phyloP scores from a whole-genome alignment of 2,888 invertebrate species.

The Coleophora deauratella region DNA sequence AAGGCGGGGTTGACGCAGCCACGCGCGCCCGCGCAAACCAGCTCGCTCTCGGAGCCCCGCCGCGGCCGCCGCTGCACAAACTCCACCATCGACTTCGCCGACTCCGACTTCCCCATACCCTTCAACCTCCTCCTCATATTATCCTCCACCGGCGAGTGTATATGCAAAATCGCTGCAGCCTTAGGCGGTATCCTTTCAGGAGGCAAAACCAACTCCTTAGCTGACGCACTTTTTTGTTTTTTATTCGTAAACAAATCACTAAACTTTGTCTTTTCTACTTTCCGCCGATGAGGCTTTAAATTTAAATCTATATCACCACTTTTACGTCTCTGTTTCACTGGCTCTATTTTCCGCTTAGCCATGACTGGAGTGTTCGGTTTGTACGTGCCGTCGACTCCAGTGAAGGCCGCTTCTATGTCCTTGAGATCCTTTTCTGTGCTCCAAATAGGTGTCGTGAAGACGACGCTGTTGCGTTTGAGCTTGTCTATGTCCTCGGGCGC shows the following conservation, averaged over 20 bases:
- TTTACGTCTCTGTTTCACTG: conserved; percentile 45
- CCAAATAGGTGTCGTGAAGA: conserved; percentile 55
- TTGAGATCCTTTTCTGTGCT: conserved; percentile 55
- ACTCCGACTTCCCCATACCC: conserved; percentile 55
- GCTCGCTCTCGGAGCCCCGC: conserved; percentile 64
- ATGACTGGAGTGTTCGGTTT: conserved; percentile 62
- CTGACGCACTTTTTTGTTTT: conserved; percentile 56
- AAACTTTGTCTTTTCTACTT: conserved; percentile 61
- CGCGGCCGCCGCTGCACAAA: conserved; percentile 41
- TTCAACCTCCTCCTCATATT: conserved; percentile 55
- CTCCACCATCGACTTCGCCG: conserved; percentile 50
- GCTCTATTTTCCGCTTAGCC: conserved; percentile 55
- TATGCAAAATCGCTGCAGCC: conserved; percentile 76
- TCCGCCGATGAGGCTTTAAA: conserved; percentile 53
- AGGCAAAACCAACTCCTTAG: conserved; percentile 49
- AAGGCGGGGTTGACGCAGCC: conserved; percentile 64
- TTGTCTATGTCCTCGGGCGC: conserved; percentile 45
- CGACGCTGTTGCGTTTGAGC: conserved; percentile 49
- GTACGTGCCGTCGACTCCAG: conserved; percentile 63
- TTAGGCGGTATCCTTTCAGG: conserved; percentile 75
- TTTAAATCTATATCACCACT: conserved; percentile 61
- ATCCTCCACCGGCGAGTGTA: conserved; percentile 59
- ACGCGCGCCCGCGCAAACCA: conserved; percentile 37
- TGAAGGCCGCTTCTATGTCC: conserved; percentile 56
- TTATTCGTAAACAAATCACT: conserved; percentile 65